Base-by-base conservation (phyloP, 2,888 invertebrate genomes). In the Nematopogon swammerdamellus region DNA sequence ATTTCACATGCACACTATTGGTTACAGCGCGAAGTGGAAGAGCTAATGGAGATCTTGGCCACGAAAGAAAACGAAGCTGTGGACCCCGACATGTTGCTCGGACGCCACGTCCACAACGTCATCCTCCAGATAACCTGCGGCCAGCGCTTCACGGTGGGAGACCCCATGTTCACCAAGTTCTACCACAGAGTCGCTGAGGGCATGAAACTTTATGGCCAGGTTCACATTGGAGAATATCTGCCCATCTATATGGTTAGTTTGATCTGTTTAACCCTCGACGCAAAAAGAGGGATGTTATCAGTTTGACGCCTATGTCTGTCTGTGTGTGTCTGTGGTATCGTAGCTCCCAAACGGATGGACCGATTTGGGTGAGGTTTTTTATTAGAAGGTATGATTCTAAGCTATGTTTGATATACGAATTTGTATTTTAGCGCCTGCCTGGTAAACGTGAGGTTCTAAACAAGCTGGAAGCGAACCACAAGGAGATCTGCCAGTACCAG, bases 41-140 rank as follows among this genome's bases (percentile, higher is more conserved):
- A 85, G 53, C 84, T 89, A 55, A 70, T 91, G 30, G 69, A 72
- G 19, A 81, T 82, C 16, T 60, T 90, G 53, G 77, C 80, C 46
- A 67, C 72, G 10, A 73, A 76, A 51, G 73, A 81, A 50, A 84
- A 84, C 2, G 69, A 76, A 45, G 81, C 89, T 1, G 79, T 85
- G 19, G 85, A 88, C 60, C 71, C 92, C 50, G 85, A 86, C 2
- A 81, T 85, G 0, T 70, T 84, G 6, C 76, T 93, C 43, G 87
- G 89, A 18, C 84, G 90, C 53, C 86, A 91, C 17, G 85, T 92
- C 51, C 89, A 89, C 64, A 93, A 93, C 68, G 89, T 93, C 2
- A 92, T 93, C 53, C 91, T 92, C 65, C 87, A 88, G 55, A 80
- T 92, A 55, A 82, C 91, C 68, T 92, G 93, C 92, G 88, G 89